Percentiles rank a stretch among this genome's conserved stretches.
Conservation (phyloP, 2,113 vertebrate genomes). For the Amphiprion percula region DNA sequence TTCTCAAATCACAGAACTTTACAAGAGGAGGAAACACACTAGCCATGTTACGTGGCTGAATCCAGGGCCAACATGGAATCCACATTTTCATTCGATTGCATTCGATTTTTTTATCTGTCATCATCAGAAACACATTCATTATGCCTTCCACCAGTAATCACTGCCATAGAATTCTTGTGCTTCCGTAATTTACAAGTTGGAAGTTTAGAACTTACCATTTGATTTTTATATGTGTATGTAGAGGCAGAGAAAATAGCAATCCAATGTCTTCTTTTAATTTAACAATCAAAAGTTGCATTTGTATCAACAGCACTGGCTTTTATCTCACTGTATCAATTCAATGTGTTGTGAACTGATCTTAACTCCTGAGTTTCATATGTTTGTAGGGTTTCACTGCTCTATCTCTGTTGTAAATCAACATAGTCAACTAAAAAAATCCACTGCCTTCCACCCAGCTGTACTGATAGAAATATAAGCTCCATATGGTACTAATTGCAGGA, state of each 20-base stretch:
- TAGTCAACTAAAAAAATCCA: slow-evolving; percentile 1
- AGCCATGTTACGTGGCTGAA: not conserved
- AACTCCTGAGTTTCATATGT: not conserved
- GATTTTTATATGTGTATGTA: no score
- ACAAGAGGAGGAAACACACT: not conserved
- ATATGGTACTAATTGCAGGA: not conserved
- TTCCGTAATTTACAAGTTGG: no score
- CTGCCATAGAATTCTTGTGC: no score
- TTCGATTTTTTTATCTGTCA: not conserved
- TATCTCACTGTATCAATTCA: no score
- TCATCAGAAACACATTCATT: no score
- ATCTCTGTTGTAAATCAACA: not conserved
- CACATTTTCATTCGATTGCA: not conserved
- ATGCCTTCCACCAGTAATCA: no score
- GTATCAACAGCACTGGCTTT: no score
- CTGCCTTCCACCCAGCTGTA: not conserved
- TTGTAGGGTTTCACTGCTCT: not conserved
- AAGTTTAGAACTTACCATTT: no score
- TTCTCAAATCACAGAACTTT: slow-evolving; percentile 28
- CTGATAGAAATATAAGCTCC: not conserved
- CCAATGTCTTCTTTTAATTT: no score
- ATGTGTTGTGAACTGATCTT: no score
- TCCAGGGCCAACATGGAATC: not conserved
- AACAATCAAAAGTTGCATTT: no score
- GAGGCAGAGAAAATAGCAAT: no score